Base-by-base conservation (phyloP, 2,113 vertebrate genomes). In the Heterocephalus glaber region DNA sequence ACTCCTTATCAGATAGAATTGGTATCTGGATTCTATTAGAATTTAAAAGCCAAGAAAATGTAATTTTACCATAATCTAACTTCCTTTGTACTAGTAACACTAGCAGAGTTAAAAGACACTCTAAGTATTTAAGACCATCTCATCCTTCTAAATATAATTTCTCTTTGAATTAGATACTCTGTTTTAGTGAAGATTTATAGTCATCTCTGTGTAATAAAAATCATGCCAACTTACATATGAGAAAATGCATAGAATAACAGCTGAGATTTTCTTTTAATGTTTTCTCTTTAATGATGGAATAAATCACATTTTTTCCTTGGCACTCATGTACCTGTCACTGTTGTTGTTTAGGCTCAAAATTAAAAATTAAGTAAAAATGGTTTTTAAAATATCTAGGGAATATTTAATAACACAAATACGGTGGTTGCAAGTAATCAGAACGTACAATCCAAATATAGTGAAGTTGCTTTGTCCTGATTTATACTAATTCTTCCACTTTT, bases 341-440 rank as follows among this genome's bases (percentile, higher is more conserved):
- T 60, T 61, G 74, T 20, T 86, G 0, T 87, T 82, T 83, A 61
- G 17, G 41, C 13, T 81, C 24, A 86, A 76, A 95, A 86, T 86
- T 86, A 33, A 95, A 82, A 95, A 12, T 74, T 74, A 90, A 44
- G 85, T 92, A 44, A 86, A 95, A 58, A 60, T 44, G 58, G 17
- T 61, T 12, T 30, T 70, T 38, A 17, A 70, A 70, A 38, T 70
- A 44, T 12, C 11, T n/a, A 38, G 8, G 26, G 1, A 66, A 86
- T 58, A 61, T 60, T 92, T 66, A 22, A 16, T 56, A n/a, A 86
- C 65, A 12, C n/a, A 65, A 7, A 47, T 90, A 74, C 82, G 9
- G 26, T 82, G 66, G 20, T 2, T 82, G 16, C n/a, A 66, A 54
- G 28, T 58, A 81, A 74, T 66, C 3, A 74, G 81, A 95, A 35